phyloP scores from a whole-genome alignment of 2,113 vertebrate species.

The Hippocampus mohnikei region DNA sequence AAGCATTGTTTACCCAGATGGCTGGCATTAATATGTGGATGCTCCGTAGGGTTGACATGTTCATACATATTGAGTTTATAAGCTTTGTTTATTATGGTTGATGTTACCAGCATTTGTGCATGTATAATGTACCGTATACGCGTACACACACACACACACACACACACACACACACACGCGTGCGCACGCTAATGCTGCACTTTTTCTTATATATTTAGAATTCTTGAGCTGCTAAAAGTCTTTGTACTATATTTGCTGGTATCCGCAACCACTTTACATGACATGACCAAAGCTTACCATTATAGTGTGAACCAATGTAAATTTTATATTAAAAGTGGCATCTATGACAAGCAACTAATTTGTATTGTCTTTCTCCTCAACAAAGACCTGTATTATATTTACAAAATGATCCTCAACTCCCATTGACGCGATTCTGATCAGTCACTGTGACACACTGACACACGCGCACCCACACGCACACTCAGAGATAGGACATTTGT shows the following conservation, averaged over 20 bases:
- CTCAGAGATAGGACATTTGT: slow-evolving; percentile 10
- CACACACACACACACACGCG: too few relatives aligned
- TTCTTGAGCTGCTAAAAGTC: too few relatives aligned
- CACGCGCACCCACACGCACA: slow-evolving; percentile 8
- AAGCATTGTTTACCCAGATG: slow-evolving; percentile 46
- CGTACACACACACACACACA: too few relatives aligned
- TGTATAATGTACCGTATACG: too few relatives aligned
- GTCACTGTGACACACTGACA: neutral
- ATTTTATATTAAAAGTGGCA: neutral
- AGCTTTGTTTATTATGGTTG: neutral
- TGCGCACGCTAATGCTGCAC: neutral
- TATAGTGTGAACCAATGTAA: neutral
- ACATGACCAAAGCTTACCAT: neutral
- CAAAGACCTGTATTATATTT: slow-evolving; percentile 24
- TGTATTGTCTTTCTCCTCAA: slow-evolving; percentile 10
- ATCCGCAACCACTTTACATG: neutral
- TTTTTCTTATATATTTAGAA: neutral
- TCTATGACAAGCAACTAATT: neutral
- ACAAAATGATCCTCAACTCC: slow-evolving; percentile 6
- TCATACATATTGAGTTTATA: neutral
- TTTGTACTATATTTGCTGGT: neutral
- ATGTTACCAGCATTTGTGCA: neutral
- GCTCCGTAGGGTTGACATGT: neutral
- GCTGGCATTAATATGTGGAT: slow-evolving; percentile 21
- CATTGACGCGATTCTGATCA: neutral